phyloP scores from a whole-genome alignment of 2,113 vertebrate species.

The Saimiri boliviensis region DNA sequence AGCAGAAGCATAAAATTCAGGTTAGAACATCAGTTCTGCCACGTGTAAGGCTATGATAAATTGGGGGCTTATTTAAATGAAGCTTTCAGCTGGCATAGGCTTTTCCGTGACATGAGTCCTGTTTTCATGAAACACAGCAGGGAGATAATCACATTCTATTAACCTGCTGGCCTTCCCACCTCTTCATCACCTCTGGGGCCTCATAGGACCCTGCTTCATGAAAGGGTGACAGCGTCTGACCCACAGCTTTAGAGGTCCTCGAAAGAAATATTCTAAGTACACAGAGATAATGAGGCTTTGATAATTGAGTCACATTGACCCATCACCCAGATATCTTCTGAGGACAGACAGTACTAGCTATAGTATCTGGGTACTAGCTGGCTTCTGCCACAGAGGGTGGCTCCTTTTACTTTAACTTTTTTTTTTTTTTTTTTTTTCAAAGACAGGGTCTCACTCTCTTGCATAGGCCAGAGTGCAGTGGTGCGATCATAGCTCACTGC shows the following conservation, averaged over 20 bases:
- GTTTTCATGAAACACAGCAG: neutral
- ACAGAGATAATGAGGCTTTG: neutral
- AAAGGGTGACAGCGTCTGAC: neutral
- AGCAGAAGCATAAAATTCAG: neutral
- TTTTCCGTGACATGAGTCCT: neutral
- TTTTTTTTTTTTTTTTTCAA: too few relatives aligned
- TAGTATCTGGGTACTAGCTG: neutral
- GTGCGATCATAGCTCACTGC: too few relatives aligned
- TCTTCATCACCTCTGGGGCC: neutral
- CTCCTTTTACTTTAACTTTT: neutral
- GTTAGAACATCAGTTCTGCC: neutral
- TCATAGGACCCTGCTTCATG: neutral
- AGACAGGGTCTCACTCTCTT: too few relatives aligned
- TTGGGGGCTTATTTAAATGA: conserved; percentile 32
- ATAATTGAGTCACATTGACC: conserved; percentile 11
- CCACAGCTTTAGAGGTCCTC: neutral
- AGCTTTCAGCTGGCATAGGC: neutral
- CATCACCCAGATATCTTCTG: neutral
- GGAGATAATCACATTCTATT: neutral
- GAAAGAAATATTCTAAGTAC: neutral
- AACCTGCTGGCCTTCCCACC: neutral
- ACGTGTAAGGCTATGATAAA: conserved; percentile 35
- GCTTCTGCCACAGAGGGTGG: neutral
- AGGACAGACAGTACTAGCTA: neutral
- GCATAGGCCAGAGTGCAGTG: too few relatives aligned